Evolutionary conservation across 2,888 invertebrate genomes (phyloP), one percentile per base, ranked within the genome.

Genomic region (Dendrolimus pini): DNA sequence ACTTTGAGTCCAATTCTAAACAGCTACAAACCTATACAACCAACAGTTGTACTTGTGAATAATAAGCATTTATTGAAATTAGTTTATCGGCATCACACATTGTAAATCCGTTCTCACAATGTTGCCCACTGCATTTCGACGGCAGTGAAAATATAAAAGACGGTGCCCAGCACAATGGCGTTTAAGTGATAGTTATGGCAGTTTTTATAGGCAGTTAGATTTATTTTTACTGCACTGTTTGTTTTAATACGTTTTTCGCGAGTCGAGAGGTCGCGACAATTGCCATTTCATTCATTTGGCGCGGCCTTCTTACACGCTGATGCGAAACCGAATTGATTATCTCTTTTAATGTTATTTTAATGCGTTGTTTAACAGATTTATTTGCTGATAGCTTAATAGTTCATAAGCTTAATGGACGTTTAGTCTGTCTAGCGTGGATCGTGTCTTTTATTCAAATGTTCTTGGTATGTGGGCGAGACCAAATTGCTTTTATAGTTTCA

Each of bases 151-250:
- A 81, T 80, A 83, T 84, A 84, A 82, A 85, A 80, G 78, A 75
- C 75, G 77, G 73, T 74, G 65, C 67, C 71, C 70, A 72, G 78
- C 80, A 87, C 87, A 89, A 87, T 85, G 78, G 78, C 82, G 82
- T 82, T 84, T 89, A 89, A 90, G 89, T 90, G 89, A 91, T 91
- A 91, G 90, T 91, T 90, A 90, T 90, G 88, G 87, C 87, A 85
- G 75, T 83, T 88, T 91, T 91, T 91, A 91, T 90, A 81, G 91
- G 86, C 87, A 86, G 86, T 90, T 89, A 89, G 89, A 91, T 91
- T 91, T 90, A 91, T 89, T 89, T 91, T 90, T 88, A 91, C 84
- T 80, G 81, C 88, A 82, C 79, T 87, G 86, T 90, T 91, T 89
- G 90, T 90, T 91, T 89, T 88, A 89, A 86, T 86, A 84, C 79